These are phyloP conservation scores for Galerucella nymphaeae DNA, from an alignment of 2,888 invertebrate species.

Conservation along the genomic window DNA sequence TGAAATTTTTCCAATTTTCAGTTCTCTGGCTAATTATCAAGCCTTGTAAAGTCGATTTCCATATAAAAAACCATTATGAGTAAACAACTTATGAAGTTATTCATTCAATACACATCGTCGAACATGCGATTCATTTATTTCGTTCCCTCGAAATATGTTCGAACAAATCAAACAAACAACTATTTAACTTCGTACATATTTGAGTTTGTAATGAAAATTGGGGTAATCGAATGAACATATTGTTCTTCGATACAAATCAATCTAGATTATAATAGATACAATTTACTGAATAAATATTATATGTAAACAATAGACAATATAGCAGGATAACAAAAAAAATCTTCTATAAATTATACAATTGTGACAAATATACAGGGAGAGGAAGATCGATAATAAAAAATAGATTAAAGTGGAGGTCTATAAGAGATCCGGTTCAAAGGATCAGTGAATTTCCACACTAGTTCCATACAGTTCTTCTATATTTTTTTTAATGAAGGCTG, in stretches of 20 bases:
- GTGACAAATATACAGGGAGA: neutral
- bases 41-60: neutral
- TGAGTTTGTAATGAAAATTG: slow-evolving; percentile 3
- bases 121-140: neutral
- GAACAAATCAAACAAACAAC: slow-evolving; percentile 9
- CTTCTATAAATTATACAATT: neutral
- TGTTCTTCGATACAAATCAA: slow-evolving; percentile 11
- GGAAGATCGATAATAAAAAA: no score
- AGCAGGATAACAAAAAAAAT: neutral
- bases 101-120: neutral
- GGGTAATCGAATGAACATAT: slow-evolving; percentile 11
- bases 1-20: no score
- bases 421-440: no score
- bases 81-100: neutral
- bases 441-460: no score
- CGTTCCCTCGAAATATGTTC: slow-evolving; percentile 4
- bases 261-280: slow-evolving; percentile 12
- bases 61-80: neutral
- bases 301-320: slow-evolving; percentile 1
- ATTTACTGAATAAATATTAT: slow-evolving; percentile 7
- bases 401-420: no score
- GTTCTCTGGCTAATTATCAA: neutral
- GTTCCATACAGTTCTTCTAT: no score
- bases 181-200: slow-evolving; percentile 9
- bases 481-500: no score